Conservation (phyloP, 2,113 vertebrate species). For the Catharus fuscescens region DNA sequence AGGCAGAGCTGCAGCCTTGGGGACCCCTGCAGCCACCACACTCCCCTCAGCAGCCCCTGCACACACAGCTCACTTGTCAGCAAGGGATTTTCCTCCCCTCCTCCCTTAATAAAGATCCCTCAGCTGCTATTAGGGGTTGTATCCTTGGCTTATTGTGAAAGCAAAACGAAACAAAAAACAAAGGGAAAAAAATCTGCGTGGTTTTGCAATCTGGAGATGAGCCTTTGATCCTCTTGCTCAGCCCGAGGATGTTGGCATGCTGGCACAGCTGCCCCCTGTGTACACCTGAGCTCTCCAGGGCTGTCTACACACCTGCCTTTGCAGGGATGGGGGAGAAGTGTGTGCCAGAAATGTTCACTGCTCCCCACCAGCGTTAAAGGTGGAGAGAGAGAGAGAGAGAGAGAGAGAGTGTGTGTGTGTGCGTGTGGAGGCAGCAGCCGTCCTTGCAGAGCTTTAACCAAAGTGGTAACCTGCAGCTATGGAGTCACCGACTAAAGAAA, state of each 20-base stretch:
- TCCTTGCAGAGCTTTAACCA: constrained; percentile 32
- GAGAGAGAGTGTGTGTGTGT: not conserved
- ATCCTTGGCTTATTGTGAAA: constrained; percentile 15
- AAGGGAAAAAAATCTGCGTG: not conserved
- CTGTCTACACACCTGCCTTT: not conserved
- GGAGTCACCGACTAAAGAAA: constrained; percentile 98
- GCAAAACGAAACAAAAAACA: not conserved
- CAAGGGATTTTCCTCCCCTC: not conserved
- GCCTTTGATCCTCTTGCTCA: not conserved
- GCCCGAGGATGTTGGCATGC: constrained; percentile 37
- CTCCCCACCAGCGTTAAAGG: constrained; percentile 28
- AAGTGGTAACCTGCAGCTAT: constrained; percentile 76
- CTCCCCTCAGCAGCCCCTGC: not conserved
- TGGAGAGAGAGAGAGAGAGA: not conserved
- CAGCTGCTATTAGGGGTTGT: constrained; percentile 21
- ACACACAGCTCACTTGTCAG: not conserved
- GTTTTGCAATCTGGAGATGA: constrained; percentile 23
- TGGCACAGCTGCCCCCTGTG: not conserved
- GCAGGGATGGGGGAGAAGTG: not conserved
- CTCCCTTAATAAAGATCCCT: constrained; percentile 36
- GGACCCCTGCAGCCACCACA: not conserved
- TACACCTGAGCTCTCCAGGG: constrained; percentile 5
- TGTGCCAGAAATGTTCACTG: constrained; percentile 17
- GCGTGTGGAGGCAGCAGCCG: not conserved
- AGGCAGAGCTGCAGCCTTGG: not conserved